phyloP scores from a whole-genome alignment of 1,140 invertebrate species.

The Muscidifurax raptorellus region DNA sequence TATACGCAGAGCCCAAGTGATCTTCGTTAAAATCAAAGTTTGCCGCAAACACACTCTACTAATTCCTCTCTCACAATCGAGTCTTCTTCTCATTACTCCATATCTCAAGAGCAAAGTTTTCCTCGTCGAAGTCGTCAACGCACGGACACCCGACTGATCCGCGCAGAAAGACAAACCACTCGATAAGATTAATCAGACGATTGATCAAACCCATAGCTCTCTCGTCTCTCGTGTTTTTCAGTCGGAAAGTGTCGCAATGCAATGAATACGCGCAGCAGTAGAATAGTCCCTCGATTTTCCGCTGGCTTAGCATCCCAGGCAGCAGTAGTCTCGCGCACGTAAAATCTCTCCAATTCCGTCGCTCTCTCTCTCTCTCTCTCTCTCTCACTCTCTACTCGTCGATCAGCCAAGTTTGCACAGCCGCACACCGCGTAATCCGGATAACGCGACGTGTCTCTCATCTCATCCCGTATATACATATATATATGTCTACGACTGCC shows the following conservation, averaged over 20 bases:
- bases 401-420: neutral
- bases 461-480: too few relatives aligned
- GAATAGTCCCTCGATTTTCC: neutral
- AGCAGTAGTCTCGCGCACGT: too few relatives aligned
- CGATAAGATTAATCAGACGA: neutral
- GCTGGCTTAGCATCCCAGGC: neutral
- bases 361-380: neutral
- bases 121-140: too few relatives aligned
- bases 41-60: too few relatives aligned
- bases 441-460: neutral
- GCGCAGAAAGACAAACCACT: neutral
- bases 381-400: too few relatives aligned
- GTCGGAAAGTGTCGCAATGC: neutral
- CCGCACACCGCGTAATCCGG: neutral
- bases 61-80: too few relatives aligned
- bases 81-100: too few relatives aligned
- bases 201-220: neutral
- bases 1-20: too few relatives aligned
- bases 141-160: neutral
- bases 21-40: too few relatives aligned
- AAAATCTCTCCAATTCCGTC: conserved; percentile 1
- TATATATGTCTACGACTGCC: too few relatives aligned
- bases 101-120: too few relatives aligned
- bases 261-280: too few relatives aligned
- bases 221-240: neutral